These are phyloP conservation scores for Cantharis lateralis DNA, from an alignment of 2,888 invertebrate genomes.

Conservation along the genomic window DNA sequence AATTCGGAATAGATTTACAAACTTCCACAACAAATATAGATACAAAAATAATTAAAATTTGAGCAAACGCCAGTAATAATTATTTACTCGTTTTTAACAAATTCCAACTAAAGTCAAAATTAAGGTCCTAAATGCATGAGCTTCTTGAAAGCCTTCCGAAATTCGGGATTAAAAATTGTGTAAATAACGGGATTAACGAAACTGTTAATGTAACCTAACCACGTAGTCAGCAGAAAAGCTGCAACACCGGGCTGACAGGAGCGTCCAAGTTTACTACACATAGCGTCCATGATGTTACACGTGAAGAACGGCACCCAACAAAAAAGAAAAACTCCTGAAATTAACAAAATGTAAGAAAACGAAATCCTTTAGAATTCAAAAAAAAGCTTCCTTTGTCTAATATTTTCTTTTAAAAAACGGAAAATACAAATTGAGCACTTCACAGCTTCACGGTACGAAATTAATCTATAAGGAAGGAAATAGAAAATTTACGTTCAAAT, in stretches of 20 bases:
- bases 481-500: not conserved
- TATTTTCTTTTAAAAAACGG: not conserved
- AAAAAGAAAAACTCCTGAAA: constrained; percentile 90
- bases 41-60: constrained; percentile 4
- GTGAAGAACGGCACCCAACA: constrained; percentile 99
- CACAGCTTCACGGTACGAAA: not conserved
- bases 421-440: not conserved
- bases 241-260: constrained; percentile 84
- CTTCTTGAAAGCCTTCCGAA: constrained; percentile 96
- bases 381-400: not conserved
- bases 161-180: constrained; percentile 96
- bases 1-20: constrained; percentile 46
- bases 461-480: not conserved
- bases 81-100: not conserved
- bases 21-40: not conserved
- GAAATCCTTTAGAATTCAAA: constrained; percentile 38
- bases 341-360: constrained; percentile 34
- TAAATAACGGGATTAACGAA: constrained; percentile 93
- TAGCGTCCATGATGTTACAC: constrained; percentile 95
- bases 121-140: constrained; percentile 71
- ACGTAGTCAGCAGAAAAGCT: constrained; percentile 92
- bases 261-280: constrained; percentile 84
- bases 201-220: constrained; percentile 98
- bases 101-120: not conserved
- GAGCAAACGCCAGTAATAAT: constrained; percentile 18